Conservation (phyloP, 2,113 vertebrate species). For the Numenius arquata region DNA sequence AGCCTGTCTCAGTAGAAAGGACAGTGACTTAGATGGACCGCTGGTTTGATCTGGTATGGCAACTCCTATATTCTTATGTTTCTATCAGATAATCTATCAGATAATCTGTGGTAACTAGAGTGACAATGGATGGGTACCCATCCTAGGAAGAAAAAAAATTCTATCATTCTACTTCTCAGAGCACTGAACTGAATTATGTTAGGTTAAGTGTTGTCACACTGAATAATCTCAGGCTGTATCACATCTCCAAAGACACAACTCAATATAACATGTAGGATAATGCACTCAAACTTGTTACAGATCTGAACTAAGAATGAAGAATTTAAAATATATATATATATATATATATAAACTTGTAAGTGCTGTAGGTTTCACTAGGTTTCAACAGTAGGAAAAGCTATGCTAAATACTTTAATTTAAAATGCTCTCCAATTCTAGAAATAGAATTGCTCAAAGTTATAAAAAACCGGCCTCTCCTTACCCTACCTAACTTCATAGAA, state of each 20-base stretch:
- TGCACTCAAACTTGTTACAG: neutral
- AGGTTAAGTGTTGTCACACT: constrained; percentile 63
- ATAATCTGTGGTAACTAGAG: neutral
- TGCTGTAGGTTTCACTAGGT: too few relatives aligned
- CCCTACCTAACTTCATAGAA: neutral
- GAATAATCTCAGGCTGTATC: constrained; percentile 48
- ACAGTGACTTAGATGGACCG: neutral
- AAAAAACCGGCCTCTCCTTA: neutral
- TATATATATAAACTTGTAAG: too few relatives aligned
- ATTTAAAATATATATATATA: neutral
- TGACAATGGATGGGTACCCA: constrained; percentile 38
- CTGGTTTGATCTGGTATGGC: neutral
- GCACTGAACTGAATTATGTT: constrained; percentile 55
- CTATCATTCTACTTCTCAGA: constrained; percentile 30
- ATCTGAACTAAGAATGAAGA: neutral
- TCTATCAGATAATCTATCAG: constrained; percentile 1
- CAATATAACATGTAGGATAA: neutral
- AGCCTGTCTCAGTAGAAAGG: neutral
- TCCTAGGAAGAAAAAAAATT: constrained; percentile 24
- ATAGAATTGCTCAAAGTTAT: neutral
- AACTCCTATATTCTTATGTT: constrained; percentile 24
- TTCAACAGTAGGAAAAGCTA: neutral
- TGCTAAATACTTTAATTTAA: neutral
- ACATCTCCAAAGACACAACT: constrained; percentile 16
- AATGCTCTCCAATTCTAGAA: neutral